These are phyloP conservation scores for Trachelus troglodyta DNA, from an alignment of 2,888 invertebrate species.

Conservation along the genomic window DNA sequence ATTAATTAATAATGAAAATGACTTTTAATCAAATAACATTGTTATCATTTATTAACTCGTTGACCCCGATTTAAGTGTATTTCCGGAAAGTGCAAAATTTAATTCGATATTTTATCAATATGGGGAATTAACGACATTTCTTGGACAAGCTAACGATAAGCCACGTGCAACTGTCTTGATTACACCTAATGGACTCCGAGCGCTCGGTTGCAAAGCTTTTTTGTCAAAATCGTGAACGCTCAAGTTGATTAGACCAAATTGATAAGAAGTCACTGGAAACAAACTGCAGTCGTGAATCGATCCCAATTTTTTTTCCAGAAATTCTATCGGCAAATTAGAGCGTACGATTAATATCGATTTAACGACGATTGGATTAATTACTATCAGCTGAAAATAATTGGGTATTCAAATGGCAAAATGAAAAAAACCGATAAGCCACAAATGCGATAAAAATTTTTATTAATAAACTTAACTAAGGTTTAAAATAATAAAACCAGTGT, in stretches of 20 bases:
- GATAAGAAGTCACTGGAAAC: background rate
- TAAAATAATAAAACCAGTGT: background rate
- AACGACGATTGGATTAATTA: no score
- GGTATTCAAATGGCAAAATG: no score
- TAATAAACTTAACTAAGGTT: no score
- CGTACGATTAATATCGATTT: no score
- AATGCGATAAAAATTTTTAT: no score
- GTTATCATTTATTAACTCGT: background rate
- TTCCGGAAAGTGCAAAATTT: background rate
- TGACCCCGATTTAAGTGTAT: background rate
- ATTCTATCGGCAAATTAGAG: no score
- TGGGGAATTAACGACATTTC: no score
- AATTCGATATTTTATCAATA: background rate
- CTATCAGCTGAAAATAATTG: no score
- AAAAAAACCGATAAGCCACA: no score
- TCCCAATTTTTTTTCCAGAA: background rate
- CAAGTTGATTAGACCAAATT: background rate
- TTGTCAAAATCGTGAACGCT: background rate
- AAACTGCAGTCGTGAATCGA: background rate
- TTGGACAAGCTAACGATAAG: background rate
- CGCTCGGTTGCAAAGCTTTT: background rate
- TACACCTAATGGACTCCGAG: background rate
- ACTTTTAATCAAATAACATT: background rate
- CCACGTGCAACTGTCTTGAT: background rate
- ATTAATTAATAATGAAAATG: background rate